These are phyloP conservation scores for Brienomyrus brachyistius DNA, from an alignment of 2,113 vertebrate genomes.

Conservation along the genomic window DNA sequence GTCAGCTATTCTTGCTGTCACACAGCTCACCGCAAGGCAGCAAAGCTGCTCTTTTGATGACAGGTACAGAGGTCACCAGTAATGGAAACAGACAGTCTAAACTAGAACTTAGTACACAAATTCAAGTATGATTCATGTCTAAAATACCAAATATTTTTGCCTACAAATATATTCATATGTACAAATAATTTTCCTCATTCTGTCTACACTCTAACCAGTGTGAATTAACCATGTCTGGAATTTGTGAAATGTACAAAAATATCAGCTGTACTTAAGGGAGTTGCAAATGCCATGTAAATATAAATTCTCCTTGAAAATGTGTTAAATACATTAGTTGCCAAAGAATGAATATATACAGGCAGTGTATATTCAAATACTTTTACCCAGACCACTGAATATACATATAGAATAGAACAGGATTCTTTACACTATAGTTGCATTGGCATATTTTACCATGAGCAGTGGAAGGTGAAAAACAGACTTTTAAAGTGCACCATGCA, in stretches of 20 bases:
- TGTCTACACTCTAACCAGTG: constrained; percentile 26
- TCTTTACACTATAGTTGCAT: constrained; percentile 31
- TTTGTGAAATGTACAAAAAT: constrained; percentile 12
- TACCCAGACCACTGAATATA: background rate
- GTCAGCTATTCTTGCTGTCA: background rate
- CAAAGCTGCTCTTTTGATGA: constrained; percentile 40
- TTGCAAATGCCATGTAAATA: background rate
- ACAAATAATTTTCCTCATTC: constrained; percentile 40
- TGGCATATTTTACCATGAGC: constrained; percentile 30
- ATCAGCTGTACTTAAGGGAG: background rate
- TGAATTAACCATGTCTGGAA: background rate
- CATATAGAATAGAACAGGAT: background rate
- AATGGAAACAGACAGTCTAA: constrained; percentile 34
- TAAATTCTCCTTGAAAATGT: background rate
- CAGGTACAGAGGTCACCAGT: constrained; percentile 34
- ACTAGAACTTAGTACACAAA: constrained; percentile 33
- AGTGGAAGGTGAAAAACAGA: constrained; percentile 46
- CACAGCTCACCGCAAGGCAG: constrained; percentile 25
- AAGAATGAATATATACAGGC: constrained; percentile 1
- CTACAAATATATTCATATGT: constrained; percentile 38
- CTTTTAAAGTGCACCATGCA: constrained; percentile 69
- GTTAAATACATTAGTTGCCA: background rate
- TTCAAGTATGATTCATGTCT: constrained; percentile 47
- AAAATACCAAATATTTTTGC: constrained; percentile 43
- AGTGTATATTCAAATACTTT: background rate